phyloP scores from a whole-genome alignment of 2,888 invertebrate species.

The Nomada ruficornis region DNA sequence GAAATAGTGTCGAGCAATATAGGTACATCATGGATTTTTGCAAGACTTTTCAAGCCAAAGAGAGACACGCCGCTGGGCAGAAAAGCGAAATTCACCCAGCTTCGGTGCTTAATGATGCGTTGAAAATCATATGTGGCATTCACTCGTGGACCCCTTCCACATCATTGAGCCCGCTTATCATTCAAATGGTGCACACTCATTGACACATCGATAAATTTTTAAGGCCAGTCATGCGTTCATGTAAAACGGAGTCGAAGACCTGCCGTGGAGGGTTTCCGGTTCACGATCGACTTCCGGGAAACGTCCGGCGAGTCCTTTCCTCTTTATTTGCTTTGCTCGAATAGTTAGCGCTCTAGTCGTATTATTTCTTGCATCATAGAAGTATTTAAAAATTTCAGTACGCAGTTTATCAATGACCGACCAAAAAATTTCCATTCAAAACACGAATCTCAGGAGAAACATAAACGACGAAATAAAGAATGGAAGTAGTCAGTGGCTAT shows the following conservation, averaged over 20 bases:
- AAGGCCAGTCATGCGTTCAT: conserved; percentile 41
- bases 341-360: background rate
- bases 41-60: background rate
- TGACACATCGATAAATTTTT: conserved; percentile 75
- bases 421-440: too few relatives aligned
- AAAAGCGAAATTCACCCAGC: conserved; percentile 49
- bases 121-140: conserved; percentile 71
- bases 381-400: too few relatives aligned
- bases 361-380: too few relatives aligned
- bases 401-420: too few relatives aligned
- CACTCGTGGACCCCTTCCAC: conserved; percentile 78
- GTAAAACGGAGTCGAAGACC: conserved; percentile 5
- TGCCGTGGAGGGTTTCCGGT: background rate
- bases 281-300: background rate
- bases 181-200: conserved; percentile 76
- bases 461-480: background rate
- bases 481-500: background rate
- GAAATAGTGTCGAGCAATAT: too few relatives aligned
- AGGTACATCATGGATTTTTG: too few relatives aligned
- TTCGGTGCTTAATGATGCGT: conserved; percentile 75
- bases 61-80: background rate
- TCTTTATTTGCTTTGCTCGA: background rate
- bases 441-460: background rate
- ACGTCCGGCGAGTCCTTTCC: background rate
- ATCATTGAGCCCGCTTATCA: conserved; percentile 79